Evolutionary conservation across 2,888 invertebrate species (phyloP), one percentile per base, ranked within the genome.

Genomic region (Sinohyriopsis cumingii): DNA sequence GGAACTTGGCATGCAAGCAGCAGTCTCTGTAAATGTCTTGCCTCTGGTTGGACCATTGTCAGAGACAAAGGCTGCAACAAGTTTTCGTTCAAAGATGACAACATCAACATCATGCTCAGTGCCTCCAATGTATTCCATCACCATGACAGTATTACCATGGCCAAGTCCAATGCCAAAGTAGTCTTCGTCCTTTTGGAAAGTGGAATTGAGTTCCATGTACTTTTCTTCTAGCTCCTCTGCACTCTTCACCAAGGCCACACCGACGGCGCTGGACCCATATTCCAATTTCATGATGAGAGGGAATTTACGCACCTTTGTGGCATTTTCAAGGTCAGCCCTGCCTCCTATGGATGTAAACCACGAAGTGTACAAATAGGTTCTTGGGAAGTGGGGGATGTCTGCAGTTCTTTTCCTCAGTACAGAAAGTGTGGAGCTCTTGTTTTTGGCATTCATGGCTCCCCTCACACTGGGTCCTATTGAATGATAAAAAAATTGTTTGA

Each of bases 61-160:
- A 3, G 81, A 81, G 15, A 84, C 69, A 60, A 81, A 83, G 1
- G 84, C 84, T 6, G 78, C 81, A 18, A 84, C 57, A 19, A 82
- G 67, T 61, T 82, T 76, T 24, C 82, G 62, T 22, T 81, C 67
- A 63, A 68, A 83, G 2, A 84, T 75, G 22, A 82, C 72, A 7
- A 84, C 55, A 54, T 84, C 84, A 0, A 84, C 77, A 63, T 84
- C 83, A 68, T 84, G 84, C 67, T 84, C 83, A 0, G 81, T 80
- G 5, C 84, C 84, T 5, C 56, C 55, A 5, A 77, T 59, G 45
- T 67, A 78, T 12, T 82, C 78, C 79, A 82, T 82, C 55, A 81
- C 65, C 53, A 81, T 25, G 74, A 84, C 73, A 20, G 71, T 61
- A 61, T 82, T 79, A 12, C 81, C 80, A 55, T 78, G 71, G 0